Evolutionary conservation across 2,888 invertebrate species (phyloP).

Genomic region (Eilema caniola): DNA sequence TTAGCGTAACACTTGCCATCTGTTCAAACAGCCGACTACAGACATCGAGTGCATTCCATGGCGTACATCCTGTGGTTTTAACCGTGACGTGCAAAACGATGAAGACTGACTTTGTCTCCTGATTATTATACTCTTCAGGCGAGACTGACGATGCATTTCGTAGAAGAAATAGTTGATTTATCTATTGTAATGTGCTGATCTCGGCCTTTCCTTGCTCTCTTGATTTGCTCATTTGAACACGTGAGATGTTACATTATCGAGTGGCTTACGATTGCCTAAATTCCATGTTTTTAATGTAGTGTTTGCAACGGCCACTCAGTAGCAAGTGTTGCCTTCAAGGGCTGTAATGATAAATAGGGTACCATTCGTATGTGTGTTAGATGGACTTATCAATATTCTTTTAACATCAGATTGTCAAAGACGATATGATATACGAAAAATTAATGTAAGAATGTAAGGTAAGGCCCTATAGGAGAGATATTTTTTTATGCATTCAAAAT

Average conservation of each 20-base stretch:
- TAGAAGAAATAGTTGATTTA: constrained; percentile 72
- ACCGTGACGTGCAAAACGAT: constrained; percentile 63
- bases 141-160: constrained; percentile 81
- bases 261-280: constrained; percentile 67
- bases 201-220: constrained; percentile 81
- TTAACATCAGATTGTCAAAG: constrained; percentile 84
- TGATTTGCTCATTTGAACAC: constrained; percentile 74
- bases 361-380: constrained; percentile 68
- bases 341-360: constrained; percentile 55
- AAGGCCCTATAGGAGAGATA: constrained; percentile 85
- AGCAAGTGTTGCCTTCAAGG: constrained; percentile 73
- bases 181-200: constrained; percentile 59
- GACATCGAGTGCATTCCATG: constrained; percentile 48
- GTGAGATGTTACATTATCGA: constrained; percentile 71
- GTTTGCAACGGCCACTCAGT: constrained; percentile 54
- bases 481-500: constrained; percentile 86
- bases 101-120: constrained; percentile 75
- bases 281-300: constrained; percentile 59
- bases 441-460: constrained; percentile 85
- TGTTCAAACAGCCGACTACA: constrained; percentile 67
- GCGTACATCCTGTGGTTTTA: constrained; percentile 49
- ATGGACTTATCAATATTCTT: constrained; percentile 69
- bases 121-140: constrained; percentile 63
- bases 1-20: constrained; percentile 80
- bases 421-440: constrained; percentile 84